Percentiles rank a stretch among this genome's conserved stretches.
Conservation (phyloP, 2,888 invertebrate species). For the Mystacides longicornis region DNA sequence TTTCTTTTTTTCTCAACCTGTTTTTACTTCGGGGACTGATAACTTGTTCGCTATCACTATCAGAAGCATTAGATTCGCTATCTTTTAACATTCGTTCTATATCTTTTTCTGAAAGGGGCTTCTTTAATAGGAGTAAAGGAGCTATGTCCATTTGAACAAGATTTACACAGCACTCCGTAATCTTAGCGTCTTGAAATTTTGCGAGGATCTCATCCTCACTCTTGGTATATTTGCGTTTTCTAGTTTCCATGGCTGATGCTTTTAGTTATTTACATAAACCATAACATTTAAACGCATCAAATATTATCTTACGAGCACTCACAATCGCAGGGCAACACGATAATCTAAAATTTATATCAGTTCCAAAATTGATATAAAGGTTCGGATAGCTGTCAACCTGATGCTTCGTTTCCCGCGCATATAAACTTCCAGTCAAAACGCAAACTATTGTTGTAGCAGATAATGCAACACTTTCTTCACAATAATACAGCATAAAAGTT, state of each 20-base stretch:
- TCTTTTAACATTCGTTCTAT: constrained; percentile 11
- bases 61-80: constrained; percentile 4
- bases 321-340: background rate
- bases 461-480: background rate
- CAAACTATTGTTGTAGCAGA: background rate
- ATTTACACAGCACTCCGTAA: constrained; percentile 42
- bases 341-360: constrained; percentile 9
- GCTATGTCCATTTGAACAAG: constrained; percentile 46
- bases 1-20: constrained; percentile 41
- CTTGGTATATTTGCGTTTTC: constrained; percentile 7
- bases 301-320: background rate
- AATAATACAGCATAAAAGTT: background rate
- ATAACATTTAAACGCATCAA: background rate
- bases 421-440: constrained; percentile 7
- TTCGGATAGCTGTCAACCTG: constrained; percentile 17
- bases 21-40: constrained; percentile 9
- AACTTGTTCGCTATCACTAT: background rate
- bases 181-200: constrained; percentile 41
- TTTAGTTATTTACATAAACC: background rate
- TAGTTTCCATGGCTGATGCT: constrained; percentile 6
- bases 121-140: background rate
- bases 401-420: constrained; percentile 49
- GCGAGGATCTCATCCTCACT: constrained; percentile 35
- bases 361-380: constrained; percentile 24
- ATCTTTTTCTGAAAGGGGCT: constrained; percentile 11